phyloP scores from a whole-genome alignment of 2,888 invertebrate species.

The Liposcelis brunnea region DNA sequence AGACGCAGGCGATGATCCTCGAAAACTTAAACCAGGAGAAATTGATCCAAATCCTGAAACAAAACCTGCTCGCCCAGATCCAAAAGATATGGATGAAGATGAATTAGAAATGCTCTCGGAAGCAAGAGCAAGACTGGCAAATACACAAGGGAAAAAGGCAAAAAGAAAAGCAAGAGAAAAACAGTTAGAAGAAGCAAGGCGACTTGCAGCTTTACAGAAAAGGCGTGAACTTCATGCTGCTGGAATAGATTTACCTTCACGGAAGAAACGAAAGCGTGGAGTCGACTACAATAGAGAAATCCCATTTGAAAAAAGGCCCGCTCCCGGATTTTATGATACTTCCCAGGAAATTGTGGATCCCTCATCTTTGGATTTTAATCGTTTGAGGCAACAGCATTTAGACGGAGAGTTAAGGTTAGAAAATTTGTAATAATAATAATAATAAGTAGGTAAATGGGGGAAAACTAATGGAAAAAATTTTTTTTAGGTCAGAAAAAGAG shows the following conservation, averaged over 20 bases:
- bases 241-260: conserved; percentile 50
- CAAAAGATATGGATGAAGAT: conserved; percentile 99
- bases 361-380: conserved; percentile 74
- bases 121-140: conserved; percentile 93
- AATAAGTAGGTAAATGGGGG: not conserved
- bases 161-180: conserved; percentile 93
- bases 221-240: conserved; percentile 94
- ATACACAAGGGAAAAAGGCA: conserved; percentile 92
- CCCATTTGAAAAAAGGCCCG: conserved; percentile 90
- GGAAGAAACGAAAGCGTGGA: conserved; percentile 62
- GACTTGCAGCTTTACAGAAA: conserved; percentile 92
- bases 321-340: conserved; percentile 89
- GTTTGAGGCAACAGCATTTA: conserved; percentile 77
- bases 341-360: conserved; percentile 76
- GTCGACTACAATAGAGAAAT: conserved; percentile 96
- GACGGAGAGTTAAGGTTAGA: conserved; percentile 57
- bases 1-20: conserved; percentile 80
- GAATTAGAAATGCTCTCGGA: conserved; percentile 99
- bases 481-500: conserved; percentile 13
- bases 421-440: not conserved
- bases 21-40: conserved; percentile 96
- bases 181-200: conserved; percentile 91
- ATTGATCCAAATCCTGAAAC: conserved; percentile 99
- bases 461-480: conserved; percentile 6
- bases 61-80: conserved; percentile 96